These are phyloP conservation scores for Danionella dracula DNA, from an alignment of 2,797 vertebrate species.

Conservation along the genomic window DNA sequence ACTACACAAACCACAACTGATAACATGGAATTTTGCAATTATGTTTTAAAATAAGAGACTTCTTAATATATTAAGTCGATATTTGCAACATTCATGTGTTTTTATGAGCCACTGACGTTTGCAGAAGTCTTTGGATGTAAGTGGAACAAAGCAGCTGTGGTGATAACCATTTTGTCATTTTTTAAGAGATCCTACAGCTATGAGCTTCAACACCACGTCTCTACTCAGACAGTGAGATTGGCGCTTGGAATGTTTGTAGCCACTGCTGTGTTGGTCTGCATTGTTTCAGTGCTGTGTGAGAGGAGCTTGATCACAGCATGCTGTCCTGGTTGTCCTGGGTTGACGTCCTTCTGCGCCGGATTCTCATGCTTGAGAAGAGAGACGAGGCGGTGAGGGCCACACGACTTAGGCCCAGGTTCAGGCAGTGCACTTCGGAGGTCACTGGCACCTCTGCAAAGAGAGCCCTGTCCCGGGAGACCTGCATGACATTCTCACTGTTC, in stretches of 20 bases:
- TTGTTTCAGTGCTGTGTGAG: neutral
- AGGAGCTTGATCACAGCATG: slow-evolving; percentile 53
- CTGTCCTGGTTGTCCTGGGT: slow-evolving; percentile 54
- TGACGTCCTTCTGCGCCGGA: slow-evolving; percentile 48
- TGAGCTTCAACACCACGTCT: neutral
- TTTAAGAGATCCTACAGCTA: slow-evolving; percentile 3
- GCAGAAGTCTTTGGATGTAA: neutral
- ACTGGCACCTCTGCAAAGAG: slow-evolving; percentile 81
- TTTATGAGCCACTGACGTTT: slow-evolving; percentile 2
- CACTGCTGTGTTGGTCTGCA: neutral
- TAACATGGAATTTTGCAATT: too few species aligned
- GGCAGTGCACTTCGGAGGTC: slow-evolving; percentile 75
- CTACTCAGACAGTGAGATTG: neutral
- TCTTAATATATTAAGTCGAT: too few species aligned
- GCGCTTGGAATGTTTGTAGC: neutral
- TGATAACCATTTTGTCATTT: neutral
- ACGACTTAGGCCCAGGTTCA: slow-evolving; percentile 72
- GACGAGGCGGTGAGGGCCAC: slow-evolving; percentile 68
- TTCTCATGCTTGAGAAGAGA: slow-evolving; percentile 57
- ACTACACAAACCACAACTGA: too few species aligned
- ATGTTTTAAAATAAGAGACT: too few species aligned
- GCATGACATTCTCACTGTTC: slow-evolving; percentile 44
- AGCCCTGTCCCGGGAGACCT: slow-evolving; percentile 57
- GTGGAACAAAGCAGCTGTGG: slow-evolving; percentile 11
- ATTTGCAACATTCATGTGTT: too few species aligned